Evolutionary conservation across 2,113 vertebrate genomes (phyloP).

Genomic region (Dromaius novaehollandiae): DNA sequence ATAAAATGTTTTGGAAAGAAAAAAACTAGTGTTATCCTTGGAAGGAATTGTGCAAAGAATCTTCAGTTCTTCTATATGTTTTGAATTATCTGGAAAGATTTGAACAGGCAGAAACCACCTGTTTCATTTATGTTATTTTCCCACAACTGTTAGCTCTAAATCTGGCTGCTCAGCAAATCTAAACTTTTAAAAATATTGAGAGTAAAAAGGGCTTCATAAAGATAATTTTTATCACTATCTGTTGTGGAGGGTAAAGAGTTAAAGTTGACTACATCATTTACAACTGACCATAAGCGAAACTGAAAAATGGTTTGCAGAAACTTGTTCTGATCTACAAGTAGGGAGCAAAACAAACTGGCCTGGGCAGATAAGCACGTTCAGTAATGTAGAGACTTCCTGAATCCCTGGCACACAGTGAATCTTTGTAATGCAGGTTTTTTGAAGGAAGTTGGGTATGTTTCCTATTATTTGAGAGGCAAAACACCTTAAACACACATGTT

Average conservation of each 20-base stretch:
- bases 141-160: not conserved
- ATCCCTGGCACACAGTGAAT: not conserved
- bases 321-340: not conserved
- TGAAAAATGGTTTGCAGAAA: not conserved
- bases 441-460: not conserved
- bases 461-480: conserved; percentile 10
- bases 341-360: not conserved
- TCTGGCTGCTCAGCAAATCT: not conserved
- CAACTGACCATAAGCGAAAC: not conserved
- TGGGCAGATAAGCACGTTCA: not conserved
- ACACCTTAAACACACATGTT: conserved; percentile 5
- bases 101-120: not conserved
- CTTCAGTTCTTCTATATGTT: not conserved
- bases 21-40: not conserved
- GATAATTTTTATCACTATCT: not conserved
- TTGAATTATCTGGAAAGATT: not conserved
- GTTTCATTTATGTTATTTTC: not conserved
- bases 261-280: not conserved
- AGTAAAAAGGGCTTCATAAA: not conserved
- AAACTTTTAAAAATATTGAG: not conserved
- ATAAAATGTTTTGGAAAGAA: not conserved
- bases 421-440: conserved; percentile 21
- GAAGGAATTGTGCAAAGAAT: not conserved
- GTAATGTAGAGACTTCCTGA: not conserved
- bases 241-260: not conserved